phyloP scores from a whole-genome alignment of 2,888 invertebrate genomes.

The Drosophila eohydei region DNA sequence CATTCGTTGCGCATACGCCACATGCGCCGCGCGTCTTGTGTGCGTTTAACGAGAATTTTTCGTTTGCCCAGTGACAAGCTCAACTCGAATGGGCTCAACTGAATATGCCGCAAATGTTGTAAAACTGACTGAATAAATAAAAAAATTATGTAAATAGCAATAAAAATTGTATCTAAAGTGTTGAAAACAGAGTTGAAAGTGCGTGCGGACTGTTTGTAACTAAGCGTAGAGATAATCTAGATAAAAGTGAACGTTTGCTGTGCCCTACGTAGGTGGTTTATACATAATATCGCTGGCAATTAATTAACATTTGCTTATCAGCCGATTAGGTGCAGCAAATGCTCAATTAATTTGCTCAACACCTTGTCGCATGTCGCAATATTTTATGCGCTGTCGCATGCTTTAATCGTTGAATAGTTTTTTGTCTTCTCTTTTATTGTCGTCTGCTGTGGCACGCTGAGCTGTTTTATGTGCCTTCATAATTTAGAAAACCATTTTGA shows the following conservation, averaged over 20 bases:
- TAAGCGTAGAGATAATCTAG: background rate
- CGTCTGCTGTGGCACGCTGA: conserved; percentile 29
- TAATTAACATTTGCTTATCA: conserved; percentile 25
- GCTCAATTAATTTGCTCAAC: conserved; percentile 66
- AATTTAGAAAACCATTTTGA: conserved; percentile 53
- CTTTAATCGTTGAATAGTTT: conserved; percentile 55
- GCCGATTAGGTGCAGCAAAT: conserved; percentile 22
- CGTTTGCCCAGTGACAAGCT: conserved; percentile 29
- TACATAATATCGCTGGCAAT: conserved; percentile 6
- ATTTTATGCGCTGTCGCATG: conserved; percentile 58
- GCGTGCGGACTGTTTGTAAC: conserved; percentile 14
- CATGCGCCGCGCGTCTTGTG: conserved; percentile 49
- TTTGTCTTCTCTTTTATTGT: background rate
- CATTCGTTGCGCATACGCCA: conserved; percentile 63
- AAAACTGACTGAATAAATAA: conserved; percentile 14
- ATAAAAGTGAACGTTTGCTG: background rate
- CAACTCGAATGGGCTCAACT: conserved; percentile 8
- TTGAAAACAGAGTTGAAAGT: conserved; percentile 1
- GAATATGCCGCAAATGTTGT: conserved; percentile 2
- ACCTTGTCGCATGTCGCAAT: conserved; percentile 70
- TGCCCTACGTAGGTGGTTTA: conserved; percentile 17
- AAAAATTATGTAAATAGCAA: conserved; percentile 9
- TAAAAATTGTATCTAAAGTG: conserved; percentile 2
- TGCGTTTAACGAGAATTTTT: conserved; percentile 64
- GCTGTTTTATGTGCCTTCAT: conserved; percentile 52